Evolutionary conservation across 2,888 invertebrate genomes (phyloP), one percentile per base, ranked within the genome.

Genomic region (Acronicta alni): DNA sequence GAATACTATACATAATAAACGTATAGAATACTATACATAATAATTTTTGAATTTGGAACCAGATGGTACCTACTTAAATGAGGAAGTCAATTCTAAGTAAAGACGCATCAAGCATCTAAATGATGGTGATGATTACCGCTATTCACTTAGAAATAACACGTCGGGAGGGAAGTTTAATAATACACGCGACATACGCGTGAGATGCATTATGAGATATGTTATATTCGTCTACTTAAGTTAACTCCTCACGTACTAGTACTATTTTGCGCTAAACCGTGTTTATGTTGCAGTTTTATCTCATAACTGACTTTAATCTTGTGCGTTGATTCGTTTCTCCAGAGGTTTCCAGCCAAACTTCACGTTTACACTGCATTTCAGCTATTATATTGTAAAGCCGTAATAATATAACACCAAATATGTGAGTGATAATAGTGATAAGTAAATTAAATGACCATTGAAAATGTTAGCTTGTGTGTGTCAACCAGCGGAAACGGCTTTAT

Each of bases 401-500:
- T 67, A 64, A 57, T 75, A 77, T 82, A 88, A 77, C 83, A 88
- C 77, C 84, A 87, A 87, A 80, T 60, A 88, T 90, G 86, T 84
- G 74, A 88, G 86, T 89, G 86, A 87, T 87, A 87, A 80, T 83
- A 88, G 85, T 85, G 71, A 73, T 85, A 87, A 80, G 79, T 80
- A 77, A 79, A 60, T 60, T 81, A 72, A 78, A 87, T 88, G 90
- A 87, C 77, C 62, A 71, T 83, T 87, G 75, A 95, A 92, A 89
- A 96, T 96, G 96, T 92, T 96, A 92, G 96, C 96, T 82, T 96
- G 96, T 91, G 96, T 96, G 76, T 96, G 96, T 87, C 96, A 96
- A 85, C 96, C 96, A 65, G 91, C 95, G 75, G 95, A 96, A 81
- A 95, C 95, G 70, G 93, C 93, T 55, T 83, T 94, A 80, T 85